These are phyloP conservation scores for Eupithecia inturbata DNA, from an alignment of 2,888 invertebrate species.

Conservation along the genomic window DNA sequence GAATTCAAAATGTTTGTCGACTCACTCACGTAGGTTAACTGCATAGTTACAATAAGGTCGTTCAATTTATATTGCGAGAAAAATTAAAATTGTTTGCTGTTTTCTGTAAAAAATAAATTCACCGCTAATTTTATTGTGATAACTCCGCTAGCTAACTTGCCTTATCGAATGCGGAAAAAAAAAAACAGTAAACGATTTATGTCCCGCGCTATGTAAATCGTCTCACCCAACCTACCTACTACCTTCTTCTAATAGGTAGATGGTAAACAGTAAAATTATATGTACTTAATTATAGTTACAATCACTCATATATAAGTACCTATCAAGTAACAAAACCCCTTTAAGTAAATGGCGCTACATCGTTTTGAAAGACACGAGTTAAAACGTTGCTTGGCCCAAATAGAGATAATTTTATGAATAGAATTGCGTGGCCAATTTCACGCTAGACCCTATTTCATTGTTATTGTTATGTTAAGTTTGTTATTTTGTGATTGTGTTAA, in stretches of 20 bases:
- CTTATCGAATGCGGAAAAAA: neutral
- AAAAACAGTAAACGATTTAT: neutral
- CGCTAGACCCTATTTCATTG: slow-evolving; percentile 22
- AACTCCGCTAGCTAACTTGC: no score
- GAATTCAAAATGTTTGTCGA: no score
- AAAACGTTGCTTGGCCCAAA: slow-evolving; percentile 23
- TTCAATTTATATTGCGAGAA: no score
- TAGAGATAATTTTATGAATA: slow-evolving; percentile 28
- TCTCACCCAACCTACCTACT: no score
- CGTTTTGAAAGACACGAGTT: slow-evolving; percentile 8
- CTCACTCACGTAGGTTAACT: no score
- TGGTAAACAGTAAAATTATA: neutral
- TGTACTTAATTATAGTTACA: neutral
- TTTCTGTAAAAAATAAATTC: no score
- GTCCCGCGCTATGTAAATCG: neutral
- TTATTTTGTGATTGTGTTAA: slow-evolving; percentile 11
- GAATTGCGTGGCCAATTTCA: slow-evolving; percentile 38
- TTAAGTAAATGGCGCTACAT: neutral
- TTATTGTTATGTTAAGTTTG: slow-evolving; percentile 26
- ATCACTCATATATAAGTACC: neutral
- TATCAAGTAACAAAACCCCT: neutral
- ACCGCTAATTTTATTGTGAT: no score
- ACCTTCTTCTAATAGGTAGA: neutral
- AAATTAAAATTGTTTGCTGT: no score
- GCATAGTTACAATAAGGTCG: no score